phyloP scores from a whole-genome alignment of 2,113 vertebrate genomes.

The Colius striatus region DNA sequence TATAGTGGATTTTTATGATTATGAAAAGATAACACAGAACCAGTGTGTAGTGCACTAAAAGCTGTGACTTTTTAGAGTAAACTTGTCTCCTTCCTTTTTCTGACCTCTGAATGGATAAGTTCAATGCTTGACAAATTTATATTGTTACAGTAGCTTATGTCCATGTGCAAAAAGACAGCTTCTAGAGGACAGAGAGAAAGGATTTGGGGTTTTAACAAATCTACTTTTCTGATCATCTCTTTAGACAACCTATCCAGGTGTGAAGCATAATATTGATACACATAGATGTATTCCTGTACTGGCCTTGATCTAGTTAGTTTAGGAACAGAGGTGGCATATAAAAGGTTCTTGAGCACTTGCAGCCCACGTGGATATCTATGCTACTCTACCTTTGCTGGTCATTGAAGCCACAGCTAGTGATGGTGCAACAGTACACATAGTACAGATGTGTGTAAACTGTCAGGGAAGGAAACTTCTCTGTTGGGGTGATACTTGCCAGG shows the following conservation, averaged over 20 bases:
- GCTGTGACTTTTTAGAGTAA: not conserved
- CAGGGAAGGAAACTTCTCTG: not conserved
- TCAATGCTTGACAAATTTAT: not conserved
- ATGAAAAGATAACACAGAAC: not conserved
- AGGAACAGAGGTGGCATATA: not conserved
- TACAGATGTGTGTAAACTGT: not conserved
- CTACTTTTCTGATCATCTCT: not conserved
- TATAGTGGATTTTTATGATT: not conserved
- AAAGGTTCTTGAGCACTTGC: not conserved
- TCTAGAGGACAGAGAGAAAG: not conserved
- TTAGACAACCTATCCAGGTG: not conserved
- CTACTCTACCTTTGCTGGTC: not conserved
- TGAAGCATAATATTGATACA: accelerated
- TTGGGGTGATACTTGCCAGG: not conserved
- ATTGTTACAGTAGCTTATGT: not conserved
- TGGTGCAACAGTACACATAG: not conserved
- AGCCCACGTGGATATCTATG: accelerated
- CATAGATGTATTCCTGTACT: not conserved
- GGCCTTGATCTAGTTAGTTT: not conserved
- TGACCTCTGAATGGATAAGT: not conserved
- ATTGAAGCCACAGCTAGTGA: not conserved
- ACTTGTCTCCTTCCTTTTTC: not conserved
- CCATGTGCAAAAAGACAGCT: not conserved
- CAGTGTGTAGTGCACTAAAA: not conserved
- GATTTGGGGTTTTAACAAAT: not conserved